Base-by-base conservation (phyloP, 2,888 invertebrate genomes). In the Philopedon plagiatum region DNA sequence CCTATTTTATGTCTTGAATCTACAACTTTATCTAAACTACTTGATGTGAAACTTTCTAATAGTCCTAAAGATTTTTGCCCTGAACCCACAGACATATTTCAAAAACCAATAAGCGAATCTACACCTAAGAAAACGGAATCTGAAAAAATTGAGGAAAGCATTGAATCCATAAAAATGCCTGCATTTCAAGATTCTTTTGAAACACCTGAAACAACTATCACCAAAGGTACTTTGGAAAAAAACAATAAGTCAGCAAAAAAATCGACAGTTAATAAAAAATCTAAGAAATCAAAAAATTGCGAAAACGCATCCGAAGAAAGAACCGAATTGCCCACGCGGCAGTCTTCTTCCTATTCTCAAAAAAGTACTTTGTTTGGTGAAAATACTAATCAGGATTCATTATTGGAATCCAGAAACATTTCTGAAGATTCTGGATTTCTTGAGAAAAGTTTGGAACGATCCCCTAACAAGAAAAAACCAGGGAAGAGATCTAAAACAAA, bases 101-200 rank as follows among this genome's bases (percentile, higher is more conserved):
- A 66, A 21, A 29, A 23, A 5, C 60, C 58, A 7, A 7, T 58
- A 32, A 39, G 60, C 37, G 29, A 67, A 23, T 67, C 67, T 11
- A 51, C 67, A 60, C 51, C 51, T 5, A 60, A 34, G 23, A 23
- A 34, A 58, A 34, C n/a, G 15, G 18, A 23, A 13, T 63, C 21
- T 15, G 51, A 46, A 18, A 46, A 26, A 15, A 2, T 9, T 21
- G 11, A 41, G 29, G 26, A 15, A 41, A 11, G 8, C 8, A 8
- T 15, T 13, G 19, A 34, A 41, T 8, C 11, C 2, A 34, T 34
- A 34, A 34, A n/a, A n/a, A n/a, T n/a, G n/a, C n/a, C n/a, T n/a
- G n/a, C n/a, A n/a, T n/a, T n/a, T n/a, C n/a, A n/a, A n/a, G n/a
- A n/a, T n/a, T n/a, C n/a, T n/a, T n/a, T n/a, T n/a, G n/a, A n/a